Conservation (phyloP, 2,888 invertebrate genomes). For the Lomographa bimaculata region DNA sequence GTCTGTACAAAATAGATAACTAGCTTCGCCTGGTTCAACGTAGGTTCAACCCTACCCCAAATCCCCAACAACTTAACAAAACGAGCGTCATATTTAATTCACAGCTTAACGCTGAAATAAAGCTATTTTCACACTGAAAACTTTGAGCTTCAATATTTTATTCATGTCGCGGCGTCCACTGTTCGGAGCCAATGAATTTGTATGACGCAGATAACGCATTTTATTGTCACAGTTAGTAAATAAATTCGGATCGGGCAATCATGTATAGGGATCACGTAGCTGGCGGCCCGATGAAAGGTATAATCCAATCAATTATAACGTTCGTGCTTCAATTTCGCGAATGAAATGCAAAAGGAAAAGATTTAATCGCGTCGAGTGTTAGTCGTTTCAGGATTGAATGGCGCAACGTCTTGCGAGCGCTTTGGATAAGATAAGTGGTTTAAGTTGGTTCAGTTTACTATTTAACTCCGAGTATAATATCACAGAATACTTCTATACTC, state of each 20-base stretch:
- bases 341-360: constrained; percentile 59
- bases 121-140: constrained; percentile 42
- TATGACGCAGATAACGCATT: constrained; percentile 55
- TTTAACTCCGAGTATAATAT: no score
- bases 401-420: not conserved
- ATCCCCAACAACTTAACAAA: no score
- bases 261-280: constrained; percentile 72
- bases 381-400: constrained; percentile 21
- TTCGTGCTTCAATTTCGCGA: constrained; percentile 61
- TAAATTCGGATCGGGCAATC: constrained; percentile 69
- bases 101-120: constrained; percentile 34
- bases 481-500: no score
- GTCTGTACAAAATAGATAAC: no score
- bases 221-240: constrained; percentile 69
- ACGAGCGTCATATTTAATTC: no score
- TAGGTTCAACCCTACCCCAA: no score
- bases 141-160: constrained; percentile 55
- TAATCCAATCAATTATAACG: constrained; percentile 79
- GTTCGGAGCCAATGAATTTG: constrained; percentile 59
- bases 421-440: no score
- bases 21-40: no score
- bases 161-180: constrained; percentile 49
- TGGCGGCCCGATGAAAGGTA: constrained; percentile 61
- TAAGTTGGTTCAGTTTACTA: no score
- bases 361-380: constrained; percentile 45